A percentile compares a stretch with the other conserved stretches of the same genome.
These are phyloP conservation scores for Drosophila nasuta DNA, from an alignment of 1,140 invertebrate genomes.

Conservation along the genomic window DNA sequence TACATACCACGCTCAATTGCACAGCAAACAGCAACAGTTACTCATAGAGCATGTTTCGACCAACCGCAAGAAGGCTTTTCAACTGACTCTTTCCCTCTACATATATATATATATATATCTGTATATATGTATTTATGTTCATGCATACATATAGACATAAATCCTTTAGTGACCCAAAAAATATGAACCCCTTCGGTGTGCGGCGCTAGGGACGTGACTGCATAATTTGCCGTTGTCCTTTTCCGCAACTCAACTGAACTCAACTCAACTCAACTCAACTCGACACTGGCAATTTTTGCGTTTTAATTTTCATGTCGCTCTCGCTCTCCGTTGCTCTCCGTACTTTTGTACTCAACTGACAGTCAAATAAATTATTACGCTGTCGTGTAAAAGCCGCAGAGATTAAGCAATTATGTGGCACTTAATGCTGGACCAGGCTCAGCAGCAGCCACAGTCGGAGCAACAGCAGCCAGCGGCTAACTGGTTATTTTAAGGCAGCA, in stretches of 20 bases:
- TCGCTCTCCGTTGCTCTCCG: slow-evolving; percentile 11
- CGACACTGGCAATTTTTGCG: slow-evolving; percentile 58
- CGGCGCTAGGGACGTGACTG: slow-evolving; percentile 64
- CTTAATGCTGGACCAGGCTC: slow-evolving; percentile 70
- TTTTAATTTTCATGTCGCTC: slow-evolving; percentile 72
- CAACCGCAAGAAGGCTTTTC: slow-evolving; percentile 30
- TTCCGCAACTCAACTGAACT: slow-evolving; percentile 37
- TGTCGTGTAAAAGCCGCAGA: slow-evolving; percentile 82
- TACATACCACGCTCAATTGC: slow-evolving; percentile 27
- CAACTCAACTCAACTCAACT: slow-evolving; percentile 25
- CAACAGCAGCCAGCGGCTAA: slow-evolving; percentile 3
- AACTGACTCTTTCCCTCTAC: neutral
- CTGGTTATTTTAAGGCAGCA: slow-evolving; percentile 48
- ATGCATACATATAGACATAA: slow-evolving; percentile 58
- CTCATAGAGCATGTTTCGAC: slow-evolving; percentile 25
- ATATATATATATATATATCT: neutral
- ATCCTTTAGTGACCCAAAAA: slow-evolving; percentile 65
- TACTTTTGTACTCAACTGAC: slow-evolving; percentile 43
- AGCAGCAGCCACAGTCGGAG: neutral
- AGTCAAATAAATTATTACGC: slow-evolving; percentile 83
- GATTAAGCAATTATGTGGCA: slow-evolving; percentile 83
- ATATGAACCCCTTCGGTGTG: slow-evolving; percentile 62
- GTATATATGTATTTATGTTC: slow-evolving; percentile 5
- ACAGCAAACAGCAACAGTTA: slow-evolving; percentile 39
- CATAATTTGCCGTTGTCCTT: slow-evolving; percentile 77